Base-by-base conservation (phyloP, 2,797 vertebrate genomes). In the Melanogrammus aeglefinus region DNA sequence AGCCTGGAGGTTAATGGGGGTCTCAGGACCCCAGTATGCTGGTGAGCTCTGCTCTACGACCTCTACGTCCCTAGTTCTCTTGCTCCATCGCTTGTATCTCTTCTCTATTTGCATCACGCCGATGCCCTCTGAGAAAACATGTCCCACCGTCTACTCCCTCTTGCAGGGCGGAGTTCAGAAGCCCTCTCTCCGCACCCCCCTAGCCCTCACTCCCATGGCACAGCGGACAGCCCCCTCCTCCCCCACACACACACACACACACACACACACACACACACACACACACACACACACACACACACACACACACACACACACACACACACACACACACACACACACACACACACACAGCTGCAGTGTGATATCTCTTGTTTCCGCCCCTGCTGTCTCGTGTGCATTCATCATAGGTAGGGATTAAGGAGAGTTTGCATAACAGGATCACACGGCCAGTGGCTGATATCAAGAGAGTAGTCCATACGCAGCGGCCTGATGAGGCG, bases 361-460 rank as follows among this genome's bases (percentile, higher is more conserved):
- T 91, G 69, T 13, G 88, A 91, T 92, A 92, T 91, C 88, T 88
- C 83, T 74, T 74, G 79, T 87, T 86, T 90, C 85, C 90, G 78
- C 85, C 39, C 81, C 84, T 44, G 95, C 92, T 87, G 88, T 92
- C 90, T 89, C 88, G 86, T 88, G 95, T 94, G 95, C 95, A 96
- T 97, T 96, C 95, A 97, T 95, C 96, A 95, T 97, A 96, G 96
- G 96, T 97, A 95, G 96, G 97, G 97, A 98, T 99, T 98, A 93
- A 96, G 90, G 95, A 69, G 97, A 96, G 94, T 99, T 97, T 98
- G 96, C 97, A 98, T 99, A 99, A 99, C 97, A 97, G 97, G 97
- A 99, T 99, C 97, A 99, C 96, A 98, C 96, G 96, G 96, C 96
- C 97, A 99, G 96, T 98, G 97, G 97, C 96, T 97, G 97, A 98